phyloP scores from a whole-genome alignment of 2,797 vertebrate genomes.

The Sebastes diploproa region DNA sequence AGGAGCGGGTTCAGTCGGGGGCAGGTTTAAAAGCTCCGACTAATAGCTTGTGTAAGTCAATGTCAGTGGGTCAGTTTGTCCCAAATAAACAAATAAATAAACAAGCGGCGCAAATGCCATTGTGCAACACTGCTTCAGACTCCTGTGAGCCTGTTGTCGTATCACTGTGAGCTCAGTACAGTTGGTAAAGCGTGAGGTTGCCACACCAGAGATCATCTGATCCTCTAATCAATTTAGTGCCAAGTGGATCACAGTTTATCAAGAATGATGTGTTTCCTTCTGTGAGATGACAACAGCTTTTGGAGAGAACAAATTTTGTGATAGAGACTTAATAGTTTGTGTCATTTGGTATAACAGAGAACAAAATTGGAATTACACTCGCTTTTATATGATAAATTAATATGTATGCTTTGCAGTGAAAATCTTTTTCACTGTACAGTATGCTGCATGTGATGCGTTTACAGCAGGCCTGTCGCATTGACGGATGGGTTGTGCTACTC shows the following conservation, averaged over 20 bases:
- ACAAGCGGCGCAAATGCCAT: constrained; percentile 26
- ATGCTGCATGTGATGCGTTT: constrained; percentile 3
- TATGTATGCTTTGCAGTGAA: not conserved
- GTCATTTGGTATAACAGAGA: not conserved
- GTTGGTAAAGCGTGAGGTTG: constrained; percentile 13
- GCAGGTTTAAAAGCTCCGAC: constrained; percentile 46
- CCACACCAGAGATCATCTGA: constrained; percentile 11
- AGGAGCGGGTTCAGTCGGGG: constrained; percentile 33
- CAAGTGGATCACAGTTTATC: constrained; percentile 30
- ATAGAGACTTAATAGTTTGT: not conserved
- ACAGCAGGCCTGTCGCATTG: constrained; percentile 10
- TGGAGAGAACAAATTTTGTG: constrained; percentile 8
- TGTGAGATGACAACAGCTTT: constrained; percentile 8
- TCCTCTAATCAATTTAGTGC: constrained; percentile 24
- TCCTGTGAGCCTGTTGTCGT: constrained; percentile 2
- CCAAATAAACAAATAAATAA: constrained; percentile 46
- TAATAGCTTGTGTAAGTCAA: constrained; percentile 63
- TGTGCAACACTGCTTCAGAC: constrained; percentile 16
- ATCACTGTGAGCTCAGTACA: constrained; percentile 1
- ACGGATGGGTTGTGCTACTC: constrained; percentile 40
- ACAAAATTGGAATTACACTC: not conserved
- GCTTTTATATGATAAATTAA: not conserved
- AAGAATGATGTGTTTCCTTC: constrained; percentile 33
- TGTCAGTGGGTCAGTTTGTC: constrained; percentile 61
- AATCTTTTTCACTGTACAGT: not conserved